Conservation (phyloP, 2,113 vertebrate species). For the Lathamus discolor region DNA sequence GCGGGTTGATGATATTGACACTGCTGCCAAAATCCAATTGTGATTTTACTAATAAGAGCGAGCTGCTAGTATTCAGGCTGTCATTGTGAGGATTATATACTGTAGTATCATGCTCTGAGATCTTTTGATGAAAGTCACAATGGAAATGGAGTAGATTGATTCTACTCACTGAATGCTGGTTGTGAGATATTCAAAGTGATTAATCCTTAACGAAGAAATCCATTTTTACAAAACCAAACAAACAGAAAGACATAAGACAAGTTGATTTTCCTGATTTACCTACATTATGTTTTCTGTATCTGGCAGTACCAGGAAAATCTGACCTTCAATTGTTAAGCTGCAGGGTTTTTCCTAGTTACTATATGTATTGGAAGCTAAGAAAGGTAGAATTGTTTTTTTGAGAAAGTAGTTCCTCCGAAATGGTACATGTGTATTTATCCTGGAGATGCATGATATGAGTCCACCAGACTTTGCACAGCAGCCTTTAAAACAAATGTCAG, state of each 20-base stretch:
- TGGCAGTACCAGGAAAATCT: neutral
- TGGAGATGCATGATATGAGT: neutral
- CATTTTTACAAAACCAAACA: neutral
- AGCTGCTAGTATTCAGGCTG: neutral
- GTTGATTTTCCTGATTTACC: neutral
- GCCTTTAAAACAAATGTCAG: neutral
- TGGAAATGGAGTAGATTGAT: neutral
- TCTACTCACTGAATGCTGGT: neutral
- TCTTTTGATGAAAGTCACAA: neutral
- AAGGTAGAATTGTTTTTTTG: neutral
- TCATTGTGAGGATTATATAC: neutral
- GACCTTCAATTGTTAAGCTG: neutral
- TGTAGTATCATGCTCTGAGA: neutral
- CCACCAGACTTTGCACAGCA: neutral
- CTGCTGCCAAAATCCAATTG: neutral
- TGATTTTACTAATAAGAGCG: neutral
- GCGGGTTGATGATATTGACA: neutral
- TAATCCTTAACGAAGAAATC: neutral
- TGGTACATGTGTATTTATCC: neutral
- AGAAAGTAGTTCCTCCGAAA: neutral
- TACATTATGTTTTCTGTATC: neutral
- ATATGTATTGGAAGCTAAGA: neutral
- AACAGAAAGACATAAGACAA: neutral
- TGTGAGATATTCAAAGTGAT: neutral
- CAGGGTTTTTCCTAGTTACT: neutral